Evolutionary conservation across 2,888 invertebrate genomes (phyloP), one percentile per base, ranked within the genome.

Genomic region (Pristionchus maxplancki): DNA sequence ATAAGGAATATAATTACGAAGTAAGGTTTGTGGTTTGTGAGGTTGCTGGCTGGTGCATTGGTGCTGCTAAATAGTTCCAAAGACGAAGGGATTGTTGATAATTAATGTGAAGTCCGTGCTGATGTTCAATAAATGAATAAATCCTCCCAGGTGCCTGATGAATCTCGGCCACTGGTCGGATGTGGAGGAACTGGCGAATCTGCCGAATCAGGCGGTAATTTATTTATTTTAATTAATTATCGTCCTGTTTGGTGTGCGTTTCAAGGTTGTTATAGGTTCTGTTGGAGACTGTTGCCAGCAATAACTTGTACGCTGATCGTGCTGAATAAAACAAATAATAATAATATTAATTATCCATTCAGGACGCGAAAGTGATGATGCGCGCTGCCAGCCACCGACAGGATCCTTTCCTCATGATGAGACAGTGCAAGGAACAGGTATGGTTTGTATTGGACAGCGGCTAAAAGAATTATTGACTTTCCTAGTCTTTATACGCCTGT

Each of bases 361-460:
- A 93, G 67, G 97, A 98, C 95, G 97, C 97, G 0, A 97, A 97
- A 93, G 96, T 98, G 71, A 97, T 98, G 89, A 95, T 99, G 91
- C 98, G 98, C 95, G 97, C 97, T 95, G 97, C 98, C 0, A 98
- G 98, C 98, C 96, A 98, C 88, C 97, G 97, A 88, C 97, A 98
- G 0, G 97, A 98, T 3, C 87, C 87, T 94, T 99, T 99, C 99
- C 96, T 96, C 31, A 96, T 97, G 11, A 98, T 98, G 97, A 98
- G 98, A 94, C 98, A 97, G 91, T 97, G 98, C 0, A 95, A 98
- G 13, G 96, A 97, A 0, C 97, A 97, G 96, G 95, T 95, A n/a
- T n/a, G n/a, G n/a, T n/a, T n/a, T n/a, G n/a, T n/a, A n/a, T n/a
- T n/a, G n/a, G n/a, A n/a, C n/a, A n/a, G n/a, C n/a, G n/a, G n/a